Evolutionary conservation across 2,888 invertebrate species (phyloP).

Genomic region (Sinotaia quadrata): DNA sequence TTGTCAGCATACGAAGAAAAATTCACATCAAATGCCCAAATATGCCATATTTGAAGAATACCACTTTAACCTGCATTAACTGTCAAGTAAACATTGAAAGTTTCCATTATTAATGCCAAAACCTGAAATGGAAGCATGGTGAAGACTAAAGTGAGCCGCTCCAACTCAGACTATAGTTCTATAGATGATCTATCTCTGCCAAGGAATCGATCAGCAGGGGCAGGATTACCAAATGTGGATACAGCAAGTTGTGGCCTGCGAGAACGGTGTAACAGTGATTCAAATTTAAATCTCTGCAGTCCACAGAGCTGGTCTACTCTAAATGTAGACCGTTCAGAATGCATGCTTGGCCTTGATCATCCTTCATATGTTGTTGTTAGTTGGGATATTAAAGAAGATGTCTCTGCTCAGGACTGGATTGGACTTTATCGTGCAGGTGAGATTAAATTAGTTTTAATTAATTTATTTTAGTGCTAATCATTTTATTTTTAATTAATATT

Average conservation of each 20-base stretch:
- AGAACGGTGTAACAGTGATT: conserved; percentile 66
- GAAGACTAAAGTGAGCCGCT: conserved; percentile 36
- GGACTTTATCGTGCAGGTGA: conserved; percentile 71
- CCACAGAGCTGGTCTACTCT: conserved; percentile 62
- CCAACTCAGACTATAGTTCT: conserved; percentile 47
- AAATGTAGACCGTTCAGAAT: conserved; percentile 58
- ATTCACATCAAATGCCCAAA: too few species aligned
- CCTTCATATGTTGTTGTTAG: conserved; percentile 62
- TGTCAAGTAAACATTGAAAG: too few species aligned
- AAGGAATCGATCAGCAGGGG: conserved; percentile 45
- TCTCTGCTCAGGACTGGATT: conserved; percentile 72
- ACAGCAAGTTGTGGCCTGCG: conserved; percentile 46
- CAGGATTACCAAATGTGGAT: conserved; percentile 42
- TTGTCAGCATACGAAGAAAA: too few species aligned
- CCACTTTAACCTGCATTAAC: too few species aligned
- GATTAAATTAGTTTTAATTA: conserved; percentile 1
- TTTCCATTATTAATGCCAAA: too few species aligned
- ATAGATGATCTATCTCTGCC: conserved; percentile 63
- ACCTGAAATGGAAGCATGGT: conserved; percentile 29
- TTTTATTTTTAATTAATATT: too few species aligned
- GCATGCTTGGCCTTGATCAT: conserved; percentile 61
- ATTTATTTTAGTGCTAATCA: too few species aligned
- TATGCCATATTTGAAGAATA: too few species aligned
- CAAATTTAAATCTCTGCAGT: conserved; percentile 52
- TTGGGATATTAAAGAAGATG: conserved; percentile 72